A percentile compares a stretch with the other conserved stretches of the same genome.
phyloP scores from a whole-genome alignment of 1,140 invertebrate genomes.

The Drosophila azteca region DNA sequence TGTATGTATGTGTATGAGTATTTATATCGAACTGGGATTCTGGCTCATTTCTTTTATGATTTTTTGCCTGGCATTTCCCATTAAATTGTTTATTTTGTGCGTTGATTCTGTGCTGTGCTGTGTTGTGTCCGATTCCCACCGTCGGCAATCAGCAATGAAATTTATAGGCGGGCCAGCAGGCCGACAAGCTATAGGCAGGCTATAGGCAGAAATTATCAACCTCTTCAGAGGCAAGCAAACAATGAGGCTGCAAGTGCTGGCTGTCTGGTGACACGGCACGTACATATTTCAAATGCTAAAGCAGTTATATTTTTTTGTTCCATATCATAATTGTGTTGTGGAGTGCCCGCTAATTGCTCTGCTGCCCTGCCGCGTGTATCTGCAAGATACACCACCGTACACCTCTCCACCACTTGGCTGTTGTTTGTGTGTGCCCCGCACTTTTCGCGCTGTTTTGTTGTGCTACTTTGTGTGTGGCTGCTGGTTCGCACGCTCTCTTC shows the following conservation, averaged over 20 bases:
- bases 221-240: constrained; percentile 11
- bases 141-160: constrained; percentile 74
- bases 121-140: constrained; percentile 38
- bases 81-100: constrained; percentile 72
- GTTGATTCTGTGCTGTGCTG: constrained; percentile 9
- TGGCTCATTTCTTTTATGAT: constrained; percentile 55
- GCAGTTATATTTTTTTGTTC: neutral
- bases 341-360: constrained; percentile 64
- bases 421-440: constrained; percentile 30
- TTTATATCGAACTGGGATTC: constrained; percentile 43
- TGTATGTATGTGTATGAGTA: constrained; percentile 15
- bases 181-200: constrained; percentile 25
- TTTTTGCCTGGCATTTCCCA: constrained; percentile 68
- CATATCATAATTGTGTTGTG: no score
- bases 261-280: no score
- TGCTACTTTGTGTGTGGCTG: constrained; percentile 11
- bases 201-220: constrained; percentile 39
- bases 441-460: constrained; percentile 23
- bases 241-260: constrained; percentile 12
- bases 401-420: constrained; percentile 14
- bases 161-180: constrained; percentile 66
- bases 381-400: constrained; percentile 52
- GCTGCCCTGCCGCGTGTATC: constrained; percentile 71
- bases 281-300: no score
- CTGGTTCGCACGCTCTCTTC: constrained; percentile 62